Conservation (phyloP, 2,888 invertebrate genomes). For the Diogma glabrata region DNA sequence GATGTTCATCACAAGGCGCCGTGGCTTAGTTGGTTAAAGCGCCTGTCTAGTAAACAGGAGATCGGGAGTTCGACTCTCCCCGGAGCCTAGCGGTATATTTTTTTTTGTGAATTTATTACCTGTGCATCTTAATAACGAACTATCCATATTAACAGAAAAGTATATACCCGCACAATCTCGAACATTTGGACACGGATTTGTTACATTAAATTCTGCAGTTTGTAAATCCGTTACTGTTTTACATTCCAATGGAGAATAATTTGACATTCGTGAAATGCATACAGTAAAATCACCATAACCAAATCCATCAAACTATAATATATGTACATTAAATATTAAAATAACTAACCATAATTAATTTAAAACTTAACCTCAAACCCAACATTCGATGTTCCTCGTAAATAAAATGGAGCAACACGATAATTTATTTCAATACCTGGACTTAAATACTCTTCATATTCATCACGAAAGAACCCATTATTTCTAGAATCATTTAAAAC, state of each 20-base stretch:
- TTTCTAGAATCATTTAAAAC: not conserved
- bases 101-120: conserved; percentile 36
- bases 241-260: conserved; percentile 39
- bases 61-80: conserved; percentile 63
- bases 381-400: conserved; percentile 28
- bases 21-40: conserved; percentile 66
- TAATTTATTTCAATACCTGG: conserved; percentile 41
- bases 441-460: conserved; percentile 48
- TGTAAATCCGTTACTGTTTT: conserved; percentile 38
- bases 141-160: conserved; percentile 40
- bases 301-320: too few relatives aligned
- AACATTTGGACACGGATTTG: conserved; percentile 37
- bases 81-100: conserved; percentile 42
- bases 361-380: conserved; percentile 37
- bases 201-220: conserved; percentile 39
- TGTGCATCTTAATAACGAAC: conserved; percentile 44
- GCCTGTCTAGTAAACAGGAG: conserved; percentile 67
- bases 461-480: conserved; percentile 24
- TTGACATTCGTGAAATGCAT: conserved; percentile 40
- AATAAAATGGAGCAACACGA: conserved; percentile 40
- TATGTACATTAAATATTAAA: too few relatives aligned
- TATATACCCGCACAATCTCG: conserved; percentile 43
- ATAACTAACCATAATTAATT: too few relatives aligned
- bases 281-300: conserved; percentile 44
- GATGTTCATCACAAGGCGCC: conserved; percentile 37